Evolutionary conservation across 2,797 vertebrate species (phyloP), one percentile per base, ranked within the genome.

Genomic region (Adelosebastes latens): DNA sequence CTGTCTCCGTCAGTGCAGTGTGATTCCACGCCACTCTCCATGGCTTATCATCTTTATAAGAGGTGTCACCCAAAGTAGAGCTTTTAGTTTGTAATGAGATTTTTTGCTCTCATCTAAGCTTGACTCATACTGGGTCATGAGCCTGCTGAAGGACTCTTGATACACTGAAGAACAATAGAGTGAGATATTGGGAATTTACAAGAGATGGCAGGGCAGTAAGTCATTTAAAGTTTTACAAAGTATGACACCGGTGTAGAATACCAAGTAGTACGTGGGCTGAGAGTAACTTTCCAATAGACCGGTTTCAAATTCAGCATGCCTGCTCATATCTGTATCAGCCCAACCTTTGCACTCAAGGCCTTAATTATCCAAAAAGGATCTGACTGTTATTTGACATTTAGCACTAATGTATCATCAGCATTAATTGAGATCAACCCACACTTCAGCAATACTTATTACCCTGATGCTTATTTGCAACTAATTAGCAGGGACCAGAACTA

Each of bases 201-300:
- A 89, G 86, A 82, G 92, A 92, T 85, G 87, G 86, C 83, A 75
- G 86, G 84, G 86, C 81, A 89, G 90, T 85, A 89, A 93, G 93
- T 94, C 89, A 93, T 94, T 94, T 95, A 88, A 94, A 94, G 93
- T 94, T 95, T 93, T 87, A 92, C 81, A 90, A 92, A 94, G 92
- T 92, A 84, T 93, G 83, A 90, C 88, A 90, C 90, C 82, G 72
- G 84, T 29, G 71, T 75, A 42, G 94, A 95, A 95, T 95, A 92
- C 67, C 70, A 94, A 95, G 79, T 71, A 89, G 86, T 10, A 20
- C 80, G 75, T 36, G 66, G 32, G 80, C 29, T 42, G 72, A 79
- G 56, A 81, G 73, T 62, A 84, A 81, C 86, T 87, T 81, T 74
- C 8, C 34, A 71, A 73, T 12, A 72, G 67, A 76, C 25, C 14